Base-by-base conservation (phyloP, 2,113 vertebrate genomes). In the Australoheros scitulus region DNA sequence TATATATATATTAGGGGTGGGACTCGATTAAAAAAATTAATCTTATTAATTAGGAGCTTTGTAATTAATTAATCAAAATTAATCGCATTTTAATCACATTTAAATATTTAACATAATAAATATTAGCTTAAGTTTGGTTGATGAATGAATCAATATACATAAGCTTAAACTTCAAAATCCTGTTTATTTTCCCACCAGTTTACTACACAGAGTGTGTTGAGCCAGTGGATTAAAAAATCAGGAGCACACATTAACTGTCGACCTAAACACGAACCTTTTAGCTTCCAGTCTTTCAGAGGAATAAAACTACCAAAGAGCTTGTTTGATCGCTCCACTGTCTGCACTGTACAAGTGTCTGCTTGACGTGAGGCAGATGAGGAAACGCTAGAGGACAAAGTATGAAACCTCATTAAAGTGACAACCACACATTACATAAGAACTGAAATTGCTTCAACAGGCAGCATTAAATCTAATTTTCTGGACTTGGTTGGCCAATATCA, bases 301-400 rank as follows among this genome's bases (percentile, higher is more conserved):
- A 88, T 65, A 86, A 68, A 86, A 58, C 24, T 17, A 50, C n/a
- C 29, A 3, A 58, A 85, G 5, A 14, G 81, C 61, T 79, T 74
- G 82, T 88, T 87, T 81, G 77, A 89, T 72, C 85, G 84, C 41
- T 55, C 36, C 77, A 64, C 52, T 7, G 52, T 63, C 79, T 61
- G 56, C 63, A 41, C 63, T 47, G 60, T 88, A 76, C 76, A 76
- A 63, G 74, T 22, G 58, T 88, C 56, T 72, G 78, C 80, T 56
- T 86, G 85, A 89, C 65, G 36, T 58, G 57, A 81, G 79, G 58
- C 75, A 52, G 81, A 93, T 92, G 92, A 84, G 79, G 91, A 94
- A 92, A 93, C 74, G 56, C 86, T 77, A 82, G 72, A 83, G 90
- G 77, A 83, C 89, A 88, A 90, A 90, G 86, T 87, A 81, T 93